Conservation (phyloP, 2,113 vertebrate genomes). For the Amblyornis subalaris region DNA sequence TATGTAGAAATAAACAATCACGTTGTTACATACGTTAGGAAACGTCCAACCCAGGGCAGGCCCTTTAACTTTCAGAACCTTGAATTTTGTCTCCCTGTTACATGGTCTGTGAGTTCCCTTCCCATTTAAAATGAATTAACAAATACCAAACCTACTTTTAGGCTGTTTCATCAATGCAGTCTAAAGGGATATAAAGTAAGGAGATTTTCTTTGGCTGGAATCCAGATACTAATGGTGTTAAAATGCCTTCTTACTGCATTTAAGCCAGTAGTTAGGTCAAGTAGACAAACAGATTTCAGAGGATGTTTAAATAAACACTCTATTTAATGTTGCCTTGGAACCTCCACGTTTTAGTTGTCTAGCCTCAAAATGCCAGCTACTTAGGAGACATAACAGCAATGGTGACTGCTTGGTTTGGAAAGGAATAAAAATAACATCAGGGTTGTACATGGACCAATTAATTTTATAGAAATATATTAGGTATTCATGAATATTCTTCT, state of each 20-base stretch:
- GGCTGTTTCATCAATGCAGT: conserved; percentile 58
- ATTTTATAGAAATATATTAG: neutral
- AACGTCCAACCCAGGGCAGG: neutral
- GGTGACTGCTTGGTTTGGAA: neutral
- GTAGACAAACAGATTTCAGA: conserved; percentile 70
- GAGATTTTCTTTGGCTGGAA: conserved; percentile 66
- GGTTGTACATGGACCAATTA: neutral
- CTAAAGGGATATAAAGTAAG: conserved; percentile 65
- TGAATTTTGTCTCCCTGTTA: conserved; percentile 19
- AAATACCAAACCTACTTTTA: conserved; percentile 57
- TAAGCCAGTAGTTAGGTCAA: conserved; percentile 73
- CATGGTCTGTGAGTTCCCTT: conserved; percentile 24
- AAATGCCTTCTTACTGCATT: conserved; percentile 69
- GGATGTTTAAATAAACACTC: conserved; percentile 73
- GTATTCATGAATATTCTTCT: neutral
- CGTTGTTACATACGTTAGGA: neutral
- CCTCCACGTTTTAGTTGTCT: neutral
- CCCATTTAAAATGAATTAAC: conserved; percentile 68
- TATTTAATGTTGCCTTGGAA: conserved; percentile 59
- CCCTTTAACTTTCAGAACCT: conserved; percentile 34
- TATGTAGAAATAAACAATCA: neutral
- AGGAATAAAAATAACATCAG: neutral
- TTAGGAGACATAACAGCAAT: neutral
- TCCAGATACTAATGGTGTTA: conserved; percentile 71
- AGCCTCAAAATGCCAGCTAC: neutral